These are phyloP conservation scores for Nomada fabriciana DNA, from an alignment of 2,888 invertebrate species.

Conservation along the genomic window DNA sequence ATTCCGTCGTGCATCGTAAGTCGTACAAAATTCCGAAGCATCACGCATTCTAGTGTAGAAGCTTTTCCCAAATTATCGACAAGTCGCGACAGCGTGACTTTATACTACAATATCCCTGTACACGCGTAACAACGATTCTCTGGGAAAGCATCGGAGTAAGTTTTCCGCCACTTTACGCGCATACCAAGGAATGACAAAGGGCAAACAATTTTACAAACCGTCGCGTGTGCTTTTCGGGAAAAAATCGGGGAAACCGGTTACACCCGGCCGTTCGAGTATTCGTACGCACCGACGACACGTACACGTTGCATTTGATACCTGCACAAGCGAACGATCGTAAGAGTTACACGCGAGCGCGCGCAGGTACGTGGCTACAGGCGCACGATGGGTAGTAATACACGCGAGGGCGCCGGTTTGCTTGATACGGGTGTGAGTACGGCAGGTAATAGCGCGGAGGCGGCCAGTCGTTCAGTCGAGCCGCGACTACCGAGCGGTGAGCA, in stretches of 20 bases:
- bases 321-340: conserved; percentile 38
- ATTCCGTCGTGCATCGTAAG: background rate
- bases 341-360: conserved; percentile 58
- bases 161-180: background rate
- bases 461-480: conserved; percentile 79
- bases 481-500: conserved; percentile 78
- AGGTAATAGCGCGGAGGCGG: conserved; percentile 75
- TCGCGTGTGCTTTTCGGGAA: conserved; percentile 71
- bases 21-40: background rate
- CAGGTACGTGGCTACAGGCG: conserved; percentile 52
- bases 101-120: background rate
- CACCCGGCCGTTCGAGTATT: conserved; percentile 61
- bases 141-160: background rate
- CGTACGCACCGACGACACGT: conserved; percentile 46
- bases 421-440: conserved; percentile 71
- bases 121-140: background rate
- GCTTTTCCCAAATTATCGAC: background rate
- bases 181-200: conserved; percentile 64
- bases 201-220: conserved; percentile 71
- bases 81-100: background rate
- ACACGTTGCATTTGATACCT: conserved; percentile 37
- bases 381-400: conserved; percentile 25
- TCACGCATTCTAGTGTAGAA: background rate
- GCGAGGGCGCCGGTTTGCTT: conserved; percentile 62
- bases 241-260: conserved; percentile 75